phyloP scores from a whole-genome alignment of 1,140 invertebrate species.

The Chrysomallon squamiferum region DNA sequence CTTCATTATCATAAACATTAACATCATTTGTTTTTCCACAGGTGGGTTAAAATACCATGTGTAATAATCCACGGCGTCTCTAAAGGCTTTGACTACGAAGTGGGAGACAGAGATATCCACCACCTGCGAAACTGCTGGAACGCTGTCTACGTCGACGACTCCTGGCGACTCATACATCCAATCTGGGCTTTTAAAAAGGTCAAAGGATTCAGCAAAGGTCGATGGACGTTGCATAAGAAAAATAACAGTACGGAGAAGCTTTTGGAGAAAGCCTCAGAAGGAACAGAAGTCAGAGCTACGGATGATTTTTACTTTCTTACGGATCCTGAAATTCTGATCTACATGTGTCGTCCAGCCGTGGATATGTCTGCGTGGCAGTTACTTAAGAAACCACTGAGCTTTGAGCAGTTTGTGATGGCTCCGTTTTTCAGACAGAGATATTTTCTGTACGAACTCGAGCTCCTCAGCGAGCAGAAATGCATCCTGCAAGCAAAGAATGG shows the following conservation, averaged over 20 bases:
- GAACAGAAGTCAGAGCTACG: conserved; percentile 10
- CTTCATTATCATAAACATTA: too few relatives aligned
- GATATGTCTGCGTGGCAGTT: conserved; percentile 40
- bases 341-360: conserved; percentile 30
- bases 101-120: conserved; percentile 80
- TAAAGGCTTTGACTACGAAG: conserved; percentile 94
- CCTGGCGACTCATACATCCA: conserved; percentile 35
- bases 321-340: conserved; percentile 43
- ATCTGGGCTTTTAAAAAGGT: conserved; percentile 24
- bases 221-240: conserved; percentile 20
- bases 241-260: not conserved
- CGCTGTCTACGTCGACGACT: conserved; percentile 31
- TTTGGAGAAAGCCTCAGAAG: not conserved
- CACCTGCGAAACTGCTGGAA: conserved; percentile 69
- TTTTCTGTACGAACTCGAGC: conserved; percentile 24
- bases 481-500: not conserved
- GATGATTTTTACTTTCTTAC: conserved; percentile 52
- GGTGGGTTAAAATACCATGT: conserved; percentile 86
- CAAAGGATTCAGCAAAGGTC: conserved; percentile 21
- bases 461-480: conserved; percentile 12
- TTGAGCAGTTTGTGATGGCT: conserved; percentile 21
- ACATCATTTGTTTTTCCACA: conserved; percentile 83
- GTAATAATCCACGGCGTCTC: conserved; percentile 98
- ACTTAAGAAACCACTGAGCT: conserved; percentile 25
- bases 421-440: conserved; percentile 26